phyloP scores from a whole-genome alignment of 2,797 vertebrate genomes.

The Sphaeramia orbicularis region DNA sequence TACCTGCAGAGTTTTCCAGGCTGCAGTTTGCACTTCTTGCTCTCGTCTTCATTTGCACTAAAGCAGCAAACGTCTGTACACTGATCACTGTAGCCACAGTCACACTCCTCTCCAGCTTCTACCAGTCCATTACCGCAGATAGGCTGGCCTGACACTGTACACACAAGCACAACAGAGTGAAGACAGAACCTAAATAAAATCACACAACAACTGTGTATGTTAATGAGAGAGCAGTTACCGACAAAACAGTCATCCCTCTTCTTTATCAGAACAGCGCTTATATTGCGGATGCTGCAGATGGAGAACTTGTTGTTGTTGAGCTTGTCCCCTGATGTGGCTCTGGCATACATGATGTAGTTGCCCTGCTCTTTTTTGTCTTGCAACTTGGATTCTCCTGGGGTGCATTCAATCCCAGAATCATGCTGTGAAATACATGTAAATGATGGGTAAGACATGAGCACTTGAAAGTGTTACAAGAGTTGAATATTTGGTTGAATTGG shows the following conservation, averaged over 20 bases:
- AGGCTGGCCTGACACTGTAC: slow-evolving; percentile 95
- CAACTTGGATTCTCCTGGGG: slow-evolving; percentile 96
- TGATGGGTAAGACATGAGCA: too few relatives aligned
- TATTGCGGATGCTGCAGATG: slow-evolving; percentile 95
- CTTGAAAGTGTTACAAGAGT: too few relatives aligned
- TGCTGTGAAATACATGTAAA: slow-evolving; percentile 83
- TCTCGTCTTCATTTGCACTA: slow-evolving; percentile 93
- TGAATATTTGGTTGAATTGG: too few relatives aligned
- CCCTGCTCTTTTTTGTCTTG: slow-evolving; percentile 97
- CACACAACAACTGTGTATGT: too few relatives aligned
- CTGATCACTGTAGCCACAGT: slow-evolving; percentile 98
- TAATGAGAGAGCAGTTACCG: slow-evolving; percentile 84
- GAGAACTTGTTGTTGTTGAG: slow-evolving; percentile 99
- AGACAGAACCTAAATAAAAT: too few relatives aligned
- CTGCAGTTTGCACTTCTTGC: slow-evolving; percentile 93
- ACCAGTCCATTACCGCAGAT: slow-evolving; percentile 98
- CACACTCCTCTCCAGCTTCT: slow-evolving; percentile 96
- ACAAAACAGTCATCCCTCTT: slow-evolving; percentile 98
- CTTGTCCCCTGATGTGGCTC: slow-evolving; percentile 98
- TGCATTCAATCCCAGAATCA: slow-evolving; percentile 97
- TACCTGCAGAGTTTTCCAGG: slow-evolving; percentile 95
- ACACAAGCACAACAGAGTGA: neutral
- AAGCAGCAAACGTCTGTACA: slow-evolving; percentile 96
- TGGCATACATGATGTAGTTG: slow-evolving; percentile 99
- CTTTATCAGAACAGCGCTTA: slow-evolving; percentile 98